Evolutionary conservation across 2,797 vertebrate species (phyloP).

Genomic region (Mallotus villosus): DNA sequence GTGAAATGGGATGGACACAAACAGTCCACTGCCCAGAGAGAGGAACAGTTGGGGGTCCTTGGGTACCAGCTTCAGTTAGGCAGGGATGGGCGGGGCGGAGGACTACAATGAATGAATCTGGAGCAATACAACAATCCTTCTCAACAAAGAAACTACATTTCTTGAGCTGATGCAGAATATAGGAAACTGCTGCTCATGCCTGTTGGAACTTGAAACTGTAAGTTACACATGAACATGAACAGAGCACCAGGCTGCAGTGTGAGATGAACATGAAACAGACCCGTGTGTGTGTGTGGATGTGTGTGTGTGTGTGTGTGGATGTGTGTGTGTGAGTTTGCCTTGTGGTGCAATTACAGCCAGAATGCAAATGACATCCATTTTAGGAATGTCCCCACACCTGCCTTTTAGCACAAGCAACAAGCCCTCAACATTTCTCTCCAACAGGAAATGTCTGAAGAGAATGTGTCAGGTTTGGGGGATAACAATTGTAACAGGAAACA

Average conservation of each 20-base stretch:
- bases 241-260: no score
- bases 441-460: conserved; percentile 23
- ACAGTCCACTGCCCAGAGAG: no score
- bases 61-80: neutral
- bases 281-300: no score
- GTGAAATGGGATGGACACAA: no score
- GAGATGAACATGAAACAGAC: no score
- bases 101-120: neutral
- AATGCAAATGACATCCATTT: conserved; percentile 30
- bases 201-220: neutral
- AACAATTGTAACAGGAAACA: conserved; percentile 41
- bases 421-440: conserved; percentile 27
- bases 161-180: neutral
- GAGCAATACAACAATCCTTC: neutral
- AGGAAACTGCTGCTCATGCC: neutral
- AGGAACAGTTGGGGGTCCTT: no score
- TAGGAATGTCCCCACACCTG: conserved; percentile 50
- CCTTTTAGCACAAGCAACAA: conserved; percentile 34
- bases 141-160: neutral
- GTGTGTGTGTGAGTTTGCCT: no score
- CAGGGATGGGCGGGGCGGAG: neutral
- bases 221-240: no score
- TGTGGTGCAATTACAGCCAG: neutral
- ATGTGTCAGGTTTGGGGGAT: conserved; percentile 24
- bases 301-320: no score